These are phyloP conservation scores for Gila robusta DNA, from an alignment of 2,797 vertebrate species.

Conservation along the genomic window DNA sequence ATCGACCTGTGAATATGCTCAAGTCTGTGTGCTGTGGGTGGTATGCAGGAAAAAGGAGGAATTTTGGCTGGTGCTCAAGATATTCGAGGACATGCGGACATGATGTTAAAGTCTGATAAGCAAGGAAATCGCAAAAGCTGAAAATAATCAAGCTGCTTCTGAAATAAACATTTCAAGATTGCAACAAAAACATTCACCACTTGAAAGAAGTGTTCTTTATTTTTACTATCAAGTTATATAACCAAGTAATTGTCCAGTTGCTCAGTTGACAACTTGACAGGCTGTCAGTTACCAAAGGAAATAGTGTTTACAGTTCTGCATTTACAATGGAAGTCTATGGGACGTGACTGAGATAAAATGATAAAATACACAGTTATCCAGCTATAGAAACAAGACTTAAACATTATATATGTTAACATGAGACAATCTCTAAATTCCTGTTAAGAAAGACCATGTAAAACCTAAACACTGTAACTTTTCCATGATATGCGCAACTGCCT, in stretches of 20 bases:
- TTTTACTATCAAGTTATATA: background rate
- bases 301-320: background rate
- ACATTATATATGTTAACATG: no score
- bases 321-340: background rate
- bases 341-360: background rate
- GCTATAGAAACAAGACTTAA: background rate
- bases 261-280: background rate
- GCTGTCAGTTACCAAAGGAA: background rate
- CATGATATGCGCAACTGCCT: background rate
- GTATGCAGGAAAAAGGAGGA: slow-evolving; percentile 32
- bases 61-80: background rate
- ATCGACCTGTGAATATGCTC: background rate
- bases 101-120: slow-evolving; percentile 33
- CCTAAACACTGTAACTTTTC: background rate
- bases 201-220: background rate
- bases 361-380: background rate
- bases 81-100: slow-evolving; percentile 2
- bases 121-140: slow-evolving; percentile 20
- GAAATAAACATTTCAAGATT: slow-evolving; percentile 24
- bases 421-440: no score
- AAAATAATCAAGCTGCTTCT: slow-evolving; percentile 10
- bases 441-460: background rate
- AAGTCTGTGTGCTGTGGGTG: slow-evolving; percentile 45
- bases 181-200: background rate
- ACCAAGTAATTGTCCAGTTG: background rate